A percentile compares a stretch with the other conserved stretches of the same genome.
Evolutionary conservation across 2,888 invertebrate species (phyloP).

Genomic region (Tricholauxania praeusta): DNA sequence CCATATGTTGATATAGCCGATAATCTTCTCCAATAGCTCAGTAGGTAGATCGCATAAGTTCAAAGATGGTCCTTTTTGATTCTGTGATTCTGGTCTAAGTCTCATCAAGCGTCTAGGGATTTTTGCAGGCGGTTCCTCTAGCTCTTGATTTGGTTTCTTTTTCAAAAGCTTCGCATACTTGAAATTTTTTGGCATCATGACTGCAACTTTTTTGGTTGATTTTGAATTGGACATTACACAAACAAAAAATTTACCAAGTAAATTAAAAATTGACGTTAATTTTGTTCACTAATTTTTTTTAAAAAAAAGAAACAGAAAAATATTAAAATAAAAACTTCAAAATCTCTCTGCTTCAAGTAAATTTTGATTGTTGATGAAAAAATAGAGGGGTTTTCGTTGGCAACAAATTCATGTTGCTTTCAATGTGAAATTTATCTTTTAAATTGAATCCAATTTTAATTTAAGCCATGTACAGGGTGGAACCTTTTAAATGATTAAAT

Average conservation of each 20-base stretch:
- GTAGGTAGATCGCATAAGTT: constrained; percentile 52
- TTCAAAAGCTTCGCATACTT: constrained; percentile 3
- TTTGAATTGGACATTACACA: neutral
- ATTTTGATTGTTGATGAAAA: neutral
- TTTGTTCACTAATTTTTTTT: constrained; percentile 17
- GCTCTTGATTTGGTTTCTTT: neutral
- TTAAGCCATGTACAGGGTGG: no score
- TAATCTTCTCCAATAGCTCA: constrained; percentile 54
- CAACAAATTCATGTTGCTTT: neutral
- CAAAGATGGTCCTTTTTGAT: constrained; percentile 8
- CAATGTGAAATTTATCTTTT: no score
- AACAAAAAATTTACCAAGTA: no score
- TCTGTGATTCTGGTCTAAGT: neutral
- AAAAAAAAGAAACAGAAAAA: constrained; percentile 1
- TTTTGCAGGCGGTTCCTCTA: constrained; percentile 40
- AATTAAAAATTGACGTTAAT: constrained; percentile 5
- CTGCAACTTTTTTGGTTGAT: neutral
- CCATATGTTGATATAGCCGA: constrained; percentile 54
- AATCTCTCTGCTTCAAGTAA: neutral
- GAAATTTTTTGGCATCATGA: constrained; percentile 24
- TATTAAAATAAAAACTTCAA: constrained; percentile 14
- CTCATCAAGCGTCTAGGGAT: constrained; percentile 15
- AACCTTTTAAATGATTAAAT: no score
- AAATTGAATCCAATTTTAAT: neutral
- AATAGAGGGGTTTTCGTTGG: constrained; percentile 8